Conservation (phyloP, 2,113 vertebrate genomes). For the Danionella cerebrum region DNA sequence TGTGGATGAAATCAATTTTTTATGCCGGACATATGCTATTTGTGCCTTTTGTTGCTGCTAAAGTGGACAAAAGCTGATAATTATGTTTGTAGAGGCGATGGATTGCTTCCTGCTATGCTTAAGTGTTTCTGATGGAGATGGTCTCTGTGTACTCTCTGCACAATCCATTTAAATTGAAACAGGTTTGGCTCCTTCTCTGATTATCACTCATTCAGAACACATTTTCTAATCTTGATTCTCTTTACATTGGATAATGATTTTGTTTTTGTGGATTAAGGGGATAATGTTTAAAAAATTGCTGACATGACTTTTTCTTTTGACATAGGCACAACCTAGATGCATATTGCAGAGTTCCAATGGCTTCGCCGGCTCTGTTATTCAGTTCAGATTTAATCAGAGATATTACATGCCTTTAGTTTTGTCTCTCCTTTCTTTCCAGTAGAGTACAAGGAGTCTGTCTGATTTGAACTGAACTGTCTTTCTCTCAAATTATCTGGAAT, state of each 20-base stretch:
- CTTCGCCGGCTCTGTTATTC: conserved; percentile 15
- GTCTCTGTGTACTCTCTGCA: not conserved
- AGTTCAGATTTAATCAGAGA: conserved; percentile 20
- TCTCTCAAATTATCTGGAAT: conserved; percentile 10
- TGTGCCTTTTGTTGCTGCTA: not conserved
- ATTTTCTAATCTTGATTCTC: not conserved
- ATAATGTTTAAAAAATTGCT: not conserved
- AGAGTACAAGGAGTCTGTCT: conserved; percentile 3
- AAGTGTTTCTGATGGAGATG: not conserved
- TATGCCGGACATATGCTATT: not conserved
- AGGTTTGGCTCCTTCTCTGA: not conserved
- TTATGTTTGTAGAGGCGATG: not conserved
- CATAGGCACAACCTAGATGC: not conserved
- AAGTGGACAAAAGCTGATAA: not conserved
- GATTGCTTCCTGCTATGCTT: not conserved
- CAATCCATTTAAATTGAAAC: not conserved
- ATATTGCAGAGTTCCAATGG: not conserved
- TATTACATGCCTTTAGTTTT: conserved; percentile 17
- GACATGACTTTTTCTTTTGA: not conserved
- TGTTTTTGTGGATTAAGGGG: not conserved
- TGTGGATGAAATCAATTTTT: not conserved
- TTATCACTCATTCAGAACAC: not conserved
- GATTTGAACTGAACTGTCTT: not conserved
- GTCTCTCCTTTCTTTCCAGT: conserved; percentile 1
- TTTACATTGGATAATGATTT: not conserved